Base-by-base conservation (phyloP, 2,113 vertebrate species). In the Paralichthys olivaceus region DNA sequence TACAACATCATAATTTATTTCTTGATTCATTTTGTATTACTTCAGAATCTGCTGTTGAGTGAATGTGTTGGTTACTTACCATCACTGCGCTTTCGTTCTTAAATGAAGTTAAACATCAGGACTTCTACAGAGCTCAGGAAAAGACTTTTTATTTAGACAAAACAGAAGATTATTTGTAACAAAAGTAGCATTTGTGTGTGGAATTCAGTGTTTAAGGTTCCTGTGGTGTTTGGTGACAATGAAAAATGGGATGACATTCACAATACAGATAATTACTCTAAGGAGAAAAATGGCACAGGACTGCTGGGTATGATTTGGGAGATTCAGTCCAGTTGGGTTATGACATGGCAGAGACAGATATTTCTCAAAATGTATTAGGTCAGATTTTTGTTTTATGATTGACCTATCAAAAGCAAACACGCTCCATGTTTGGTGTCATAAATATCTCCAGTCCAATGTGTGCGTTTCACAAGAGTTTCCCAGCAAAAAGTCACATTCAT, bases 71-170 rank as follows among this genome's bases (percentile, higher is more conserved):
- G 43, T 45, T 65, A 47, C 23, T 28, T 65, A 28, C 17, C 9
- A 28, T 15, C 9, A 47, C 14, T 26, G 13, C n/a, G 8, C 3
- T 19, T 4, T 37, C 5, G 13, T 43, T 2, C 43, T 34, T 22
- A 49, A 62, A 56, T 51, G 22, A 61, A 5, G 29, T 65, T 3
- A 63, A 53, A 63, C 69, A 65, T 7, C 32, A 53, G n/a, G 2
- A 68, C 22, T 19, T 12, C 17, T 13, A 20, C 1, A 77, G 6
- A 53, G 53, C 76, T 73, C 53, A 79, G 65, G 56, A 83, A 82
- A 83, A 49, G 1, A 55, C 2, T n/a, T 20, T 92, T 92, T 88
- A 89, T 88, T 89, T 54, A 72, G 66, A 87, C 71, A 86, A 81
- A 70, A 79, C 74, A 72, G 47, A 59, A 75, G 49, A 65, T 59